phyloP scores from a whole-genome alignment of 2,113 vertebrate genomes.

The Sceloporus tristichus region DNA sequence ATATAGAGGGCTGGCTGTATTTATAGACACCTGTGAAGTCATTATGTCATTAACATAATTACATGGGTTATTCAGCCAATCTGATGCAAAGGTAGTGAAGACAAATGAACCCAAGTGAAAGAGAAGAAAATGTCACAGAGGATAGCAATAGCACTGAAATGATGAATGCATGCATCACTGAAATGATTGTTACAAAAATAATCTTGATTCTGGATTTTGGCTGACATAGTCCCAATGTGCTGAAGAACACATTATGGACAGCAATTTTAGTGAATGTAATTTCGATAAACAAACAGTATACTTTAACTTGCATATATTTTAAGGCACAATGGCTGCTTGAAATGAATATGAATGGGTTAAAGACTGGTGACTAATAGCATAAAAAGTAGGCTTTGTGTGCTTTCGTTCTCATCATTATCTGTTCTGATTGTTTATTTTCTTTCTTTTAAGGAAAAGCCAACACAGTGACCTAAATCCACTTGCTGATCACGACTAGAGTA shows the following conservation, averaged over 20 bases:
- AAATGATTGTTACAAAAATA: neutral
- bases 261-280: neutral
- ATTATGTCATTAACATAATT: neutral
- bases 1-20: too few species aligned
- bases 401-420: neutral
- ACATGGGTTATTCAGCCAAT: too few species aligned
- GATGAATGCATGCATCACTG: neutral
- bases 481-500: too few species aligned
- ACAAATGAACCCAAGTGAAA: neutral
- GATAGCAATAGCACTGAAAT: neutral
- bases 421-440: neutral
- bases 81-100: neutral
- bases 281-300: neutral
- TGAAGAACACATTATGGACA: neutral
- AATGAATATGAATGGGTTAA: neutral
- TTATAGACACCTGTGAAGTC: neutral
- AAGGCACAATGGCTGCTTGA: constrained; percentile 2
- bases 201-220: neutral
- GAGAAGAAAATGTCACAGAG: neutral
- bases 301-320: neutral
- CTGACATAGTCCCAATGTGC: neutral
- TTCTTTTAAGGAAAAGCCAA: neutral
- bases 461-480: too few species aligned
- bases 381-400: neutral
- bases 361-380: neutral